Conservation (phyloP, 2,797 vertebrate species). For the Florisuga fusca region DNA sequence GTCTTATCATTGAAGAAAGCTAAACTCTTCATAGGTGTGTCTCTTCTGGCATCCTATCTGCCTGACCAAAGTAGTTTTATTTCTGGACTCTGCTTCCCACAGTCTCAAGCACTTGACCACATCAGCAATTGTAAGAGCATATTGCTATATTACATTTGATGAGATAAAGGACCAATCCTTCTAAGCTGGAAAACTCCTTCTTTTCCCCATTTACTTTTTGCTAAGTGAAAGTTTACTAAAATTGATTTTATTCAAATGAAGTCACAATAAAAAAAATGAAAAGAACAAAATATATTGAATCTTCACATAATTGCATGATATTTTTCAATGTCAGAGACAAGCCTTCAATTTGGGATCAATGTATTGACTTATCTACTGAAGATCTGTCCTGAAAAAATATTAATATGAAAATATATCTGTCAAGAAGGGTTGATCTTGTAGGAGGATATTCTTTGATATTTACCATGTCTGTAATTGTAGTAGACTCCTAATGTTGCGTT, state of each 20-base stretch:
- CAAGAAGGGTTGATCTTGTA: neutral
- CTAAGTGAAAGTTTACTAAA: neutral
- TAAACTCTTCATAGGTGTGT: neutral
- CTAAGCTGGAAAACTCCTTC: neutral
- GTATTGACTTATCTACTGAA: neutral
- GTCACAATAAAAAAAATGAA: neutral
- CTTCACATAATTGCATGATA: neutral
- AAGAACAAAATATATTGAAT: neutral
- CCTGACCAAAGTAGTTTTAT: neutral
- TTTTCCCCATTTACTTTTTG: constrained; percentile 1
- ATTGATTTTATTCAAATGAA: constrained; percentile 32
- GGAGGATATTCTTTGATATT: neutral
- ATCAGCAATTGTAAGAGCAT: neutral
- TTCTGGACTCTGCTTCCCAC: neutral
- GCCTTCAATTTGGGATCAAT: constrained; percentile 6
- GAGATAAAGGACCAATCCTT: neutral
- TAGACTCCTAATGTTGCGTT: constrained; percentile 9
- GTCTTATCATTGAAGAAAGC: neutral
- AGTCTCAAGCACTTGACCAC: neutral
- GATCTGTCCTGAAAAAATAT: neutral
- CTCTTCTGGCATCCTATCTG: neutral
- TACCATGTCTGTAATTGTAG: constrained; percentile 6
- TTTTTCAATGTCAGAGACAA: constrained; percentile 37
- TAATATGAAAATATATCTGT: neutral
- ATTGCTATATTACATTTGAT: neutral